These are phyloP conservation scores for Spea bombifrons DNA, from an alignment of 2,113 vertebrate species.

Conservation along the genomic window DNA sequence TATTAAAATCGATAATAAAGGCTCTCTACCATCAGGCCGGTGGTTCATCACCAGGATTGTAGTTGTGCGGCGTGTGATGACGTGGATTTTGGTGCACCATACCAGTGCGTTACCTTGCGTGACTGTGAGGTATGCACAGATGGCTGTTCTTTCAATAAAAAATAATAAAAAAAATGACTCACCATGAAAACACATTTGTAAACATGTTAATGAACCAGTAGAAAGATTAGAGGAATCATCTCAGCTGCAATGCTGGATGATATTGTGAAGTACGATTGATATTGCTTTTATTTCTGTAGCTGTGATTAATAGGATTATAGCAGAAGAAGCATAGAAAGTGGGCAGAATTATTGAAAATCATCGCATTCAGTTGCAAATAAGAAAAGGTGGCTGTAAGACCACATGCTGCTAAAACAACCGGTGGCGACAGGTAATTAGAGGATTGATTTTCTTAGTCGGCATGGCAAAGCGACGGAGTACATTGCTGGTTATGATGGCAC, in stretches of 20 bases:
- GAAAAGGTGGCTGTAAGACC: no score
- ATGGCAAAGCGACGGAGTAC: no score
- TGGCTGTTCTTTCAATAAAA: not conserved
- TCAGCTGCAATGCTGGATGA: not conserved
- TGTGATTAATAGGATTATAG: not conserved
- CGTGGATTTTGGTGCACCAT: no score
- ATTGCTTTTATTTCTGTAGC: not conserved
- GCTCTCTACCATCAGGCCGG: no score
- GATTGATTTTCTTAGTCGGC: not conserved
- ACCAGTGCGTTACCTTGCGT: not conserved
- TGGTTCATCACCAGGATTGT: no score
- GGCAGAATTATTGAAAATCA: not conserved
- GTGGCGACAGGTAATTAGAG: conserved; percentile 12
- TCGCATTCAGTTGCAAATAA: no score
- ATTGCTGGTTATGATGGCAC: no score
- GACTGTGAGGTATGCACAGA: not conserved
- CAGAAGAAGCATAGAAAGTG: not conserved
- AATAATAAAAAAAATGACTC: conserved; percentile 2
- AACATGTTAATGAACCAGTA: conserved; percentile 1
- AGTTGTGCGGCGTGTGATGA: no score
- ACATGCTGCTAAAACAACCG: no score
- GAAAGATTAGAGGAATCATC: conserved; percentile 3
- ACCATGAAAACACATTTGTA: conserved; percentile 21
- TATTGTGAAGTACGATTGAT: no score
- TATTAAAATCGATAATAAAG: no score